A percentile compares a stretch with the other conserved stretches of the same genome.
These are phyloP conservation scores for Istiophorus platypterus DNA, from an alignment of 2,113 vertebrate genomes.

Conservation along the genomic window DNA sequence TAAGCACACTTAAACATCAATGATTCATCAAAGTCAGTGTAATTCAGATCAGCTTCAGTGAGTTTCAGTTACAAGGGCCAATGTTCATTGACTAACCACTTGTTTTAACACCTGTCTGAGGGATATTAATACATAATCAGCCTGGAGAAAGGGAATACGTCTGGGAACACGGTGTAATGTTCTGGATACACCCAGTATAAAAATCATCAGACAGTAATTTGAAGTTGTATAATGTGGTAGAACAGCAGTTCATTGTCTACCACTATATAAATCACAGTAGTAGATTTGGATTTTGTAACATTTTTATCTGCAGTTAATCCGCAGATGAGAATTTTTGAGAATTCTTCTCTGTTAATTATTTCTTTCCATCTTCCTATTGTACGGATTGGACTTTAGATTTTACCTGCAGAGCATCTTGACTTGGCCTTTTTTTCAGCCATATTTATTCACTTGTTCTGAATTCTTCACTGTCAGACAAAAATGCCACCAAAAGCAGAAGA, in stretches of 20 bases:
- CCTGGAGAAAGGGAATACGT: neutral
- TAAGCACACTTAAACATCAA: conserved; percentile 34
- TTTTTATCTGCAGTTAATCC: conserved; percentile 2
- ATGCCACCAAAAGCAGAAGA: neutral
- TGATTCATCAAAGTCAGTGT: conserved; percentile 53
- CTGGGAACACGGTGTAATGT: neutral
- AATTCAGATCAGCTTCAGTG: conserved; percentile 56
- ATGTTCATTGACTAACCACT: conserved; percentile 32
- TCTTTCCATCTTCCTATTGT: neutral
- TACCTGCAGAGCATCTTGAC: neutral
- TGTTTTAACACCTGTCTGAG: conserved; percentile 10
- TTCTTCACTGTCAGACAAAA: neutral
- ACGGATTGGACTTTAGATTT: neutral
- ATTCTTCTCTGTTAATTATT: neutral
- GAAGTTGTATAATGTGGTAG: conserved; percentile 57
- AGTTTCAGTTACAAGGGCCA: conserved; percentile 48
- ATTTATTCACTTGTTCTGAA: neutral
- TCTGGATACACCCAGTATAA: neutral
- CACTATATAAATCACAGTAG: neutral
- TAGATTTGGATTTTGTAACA: neutral
- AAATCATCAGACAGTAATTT: conserved; percentile 37
- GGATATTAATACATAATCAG: conserved; percentile 60
- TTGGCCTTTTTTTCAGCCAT: neutral
- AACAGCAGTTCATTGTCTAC: conserved; percentile 23
- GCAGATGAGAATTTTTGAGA: neutral